A percentile compares a stretch with the other conserved stretches of the same genome.
These are phyloP conservation scores for Drymonia ruficornis DNA, from an alignment of 2,888 invertebrate genomes.

Conservation along the genomic window DNA sequence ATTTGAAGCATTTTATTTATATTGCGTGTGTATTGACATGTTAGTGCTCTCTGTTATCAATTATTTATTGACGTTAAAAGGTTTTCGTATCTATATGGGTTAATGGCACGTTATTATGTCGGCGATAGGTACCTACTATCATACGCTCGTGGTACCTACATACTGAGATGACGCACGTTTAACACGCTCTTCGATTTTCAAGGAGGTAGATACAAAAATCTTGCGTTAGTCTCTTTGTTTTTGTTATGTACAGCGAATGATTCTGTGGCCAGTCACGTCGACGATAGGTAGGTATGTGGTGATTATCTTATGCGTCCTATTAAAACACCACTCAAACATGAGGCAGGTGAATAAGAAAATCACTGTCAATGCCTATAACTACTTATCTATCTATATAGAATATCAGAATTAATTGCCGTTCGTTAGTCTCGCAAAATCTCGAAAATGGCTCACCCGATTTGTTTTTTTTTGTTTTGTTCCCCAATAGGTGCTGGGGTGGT, in stretches of 20 bases:
- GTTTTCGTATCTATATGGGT: conserved; percentile 40
- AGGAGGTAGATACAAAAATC: conserved; percentile 1
- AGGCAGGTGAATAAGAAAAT: no score
- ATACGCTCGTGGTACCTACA: no score
- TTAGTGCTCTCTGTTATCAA: conserved; percentile 10
- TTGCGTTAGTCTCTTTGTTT: conserved; percentile 10
- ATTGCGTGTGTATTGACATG: conserved; percentile 30
- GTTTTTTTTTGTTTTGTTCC: no score
- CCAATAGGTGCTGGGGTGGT: no score
- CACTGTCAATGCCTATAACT: no score
- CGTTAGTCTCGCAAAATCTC: no score
- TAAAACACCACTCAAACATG: not conserved
- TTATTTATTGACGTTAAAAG: conserved; percentile 12
- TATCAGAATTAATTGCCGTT: no score
- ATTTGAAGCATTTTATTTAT: conserved; percentile 8
- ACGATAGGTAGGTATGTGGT: not conserved
- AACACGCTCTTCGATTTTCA: not conserved
- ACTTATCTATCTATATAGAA: no score
- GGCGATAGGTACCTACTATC: no score
- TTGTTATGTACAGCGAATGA: conserved; percentile 20
- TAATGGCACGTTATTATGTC: conserved; percentile 31
- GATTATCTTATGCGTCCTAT: not conserved
- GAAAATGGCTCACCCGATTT: no score
- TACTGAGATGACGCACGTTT: conserved; percentile 26
- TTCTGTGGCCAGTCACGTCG: conserved; percentile 15